These are phyloP conservation scores for Limnothrissa miodon DNA, from an alignment of 2,113 vertebrate genomes.

Conservation along the genomic window DNA sequence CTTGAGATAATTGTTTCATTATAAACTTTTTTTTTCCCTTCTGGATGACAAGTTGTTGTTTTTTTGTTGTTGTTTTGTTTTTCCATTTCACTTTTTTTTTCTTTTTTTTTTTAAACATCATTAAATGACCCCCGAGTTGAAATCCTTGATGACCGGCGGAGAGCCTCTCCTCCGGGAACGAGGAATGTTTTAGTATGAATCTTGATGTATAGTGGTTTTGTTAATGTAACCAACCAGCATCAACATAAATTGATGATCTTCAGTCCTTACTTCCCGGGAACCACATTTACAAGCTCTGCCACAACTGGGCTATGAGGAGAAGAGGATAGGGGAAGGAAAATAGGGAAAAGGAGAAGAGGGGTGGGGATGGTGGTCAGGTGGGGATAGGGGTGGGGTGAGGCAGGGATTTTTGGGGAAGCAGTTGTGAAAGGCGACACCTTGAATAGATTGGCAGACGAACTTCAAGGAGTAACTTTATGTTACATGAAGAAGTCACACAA, in stretches of 20 bases:
- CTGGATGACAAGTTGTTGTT: slow-evolving; percentile 7
- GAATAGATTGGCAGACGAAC: slow-evolving; percentile 12
- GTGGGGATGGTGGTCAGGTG: neutral
- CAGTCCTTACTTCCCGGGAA: neutral
- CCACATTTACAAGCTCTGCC: slow-evolving; percentile 3
- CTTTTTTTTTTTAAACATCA: slow-evolving; percentile 45
- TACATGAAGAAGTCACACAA: slow-evolving; percentile 8
- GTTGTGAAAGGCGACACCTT: neutral
- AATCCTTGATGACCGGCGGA: slow-evolving; percentile 52
- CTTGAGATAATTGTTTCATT: slow-evolving; percentile 59
- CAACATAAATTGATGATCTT: slow-evolving; percentile 33
- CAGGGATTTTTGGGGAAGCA: neutral
- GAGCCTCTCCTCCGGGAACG: slow-evolving; percentile 54
- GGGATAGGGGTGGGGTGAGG: neutral
- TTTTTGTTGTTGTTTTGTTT: slow-evolving; percentile 40
- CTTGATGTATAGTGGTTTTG: slow-evolving; percentile 56
- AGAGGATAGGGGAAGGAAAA: neutral
- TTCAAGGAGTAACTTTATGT: slow-evolving; percentile 19
- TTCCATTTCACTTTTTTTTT: slow-evolving; percentile 36
- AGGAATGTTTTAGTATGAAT: slow-evolving; percentile 72
- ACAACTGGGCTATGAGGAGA: neutral
- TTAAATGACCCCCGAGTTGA: slow-evolving; percentile 50
- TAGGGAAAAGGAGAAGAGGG: neutral
- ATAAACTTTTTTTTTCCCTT: slow-evolving; percentile 53
- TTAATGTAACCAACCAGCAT: slow-evolving; percentile 46